Conservation (phyloP, 1,140 invertebrate genomes). For the Saccostrea echinata region DNA sequence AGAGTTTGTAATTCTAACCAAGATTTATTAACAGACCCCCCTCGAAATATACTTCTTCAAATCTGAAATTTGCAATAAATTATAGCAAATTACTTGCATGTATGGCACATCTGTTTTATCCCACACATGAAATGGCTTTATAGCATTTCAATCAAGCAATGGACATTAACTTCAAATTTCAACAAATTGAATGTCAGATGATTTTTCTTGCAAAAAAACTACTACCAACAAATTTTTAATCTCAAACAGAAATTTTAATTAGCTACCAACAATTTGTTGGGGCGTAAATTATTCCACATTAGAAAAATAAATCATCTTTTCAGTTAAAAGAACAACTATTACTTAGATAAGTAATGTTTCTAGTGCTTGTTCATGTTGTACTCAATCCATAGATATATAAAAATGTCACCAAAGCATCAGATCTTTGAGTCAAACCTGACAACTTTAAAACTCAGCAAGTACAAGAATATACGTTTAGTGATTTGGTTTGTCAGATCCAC, state of each 20-base stretch:
- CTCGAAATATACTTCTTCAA: neutral
- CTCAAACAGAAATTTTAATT: neutral
- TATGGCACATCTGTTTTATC: neutral
- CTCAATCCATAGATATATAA: neutral
- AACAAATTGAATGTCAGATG: neutral
- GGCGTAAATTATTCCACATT: neutral
- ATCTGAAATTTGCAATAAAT: conserved; percentile 1
- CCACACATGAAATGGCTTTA: neutral
- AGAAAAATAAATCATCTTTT: neutral
- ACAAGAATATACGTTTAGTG: neutral
- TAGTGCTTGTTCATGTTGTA: neutral
- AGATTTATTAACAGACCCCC: conserved; percentile 34
- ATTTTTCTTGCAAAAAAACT: neutral
- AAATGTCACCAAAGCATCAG: neutral
- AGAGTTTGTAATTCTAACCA: conserved; percentile 6
- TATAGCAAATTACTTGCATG: conserved; percentile 17
- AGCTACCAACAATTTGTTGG: neutral
- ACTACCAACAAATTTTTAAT: no score
- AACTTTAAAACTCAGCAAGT: neutral
- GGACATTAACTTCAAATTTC: neutral
- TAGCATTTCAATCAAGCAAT: neutral
- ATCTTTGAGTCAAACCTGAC: neutral
- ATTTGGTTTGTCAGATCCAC: no score
- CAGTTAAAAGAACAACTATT: neutral
- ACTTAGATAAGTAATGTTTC: neutral